phyloP scores from a whole-genome alignment of 2,888 invertebrate species.

The Cryptosula pallasiana region DNA sequence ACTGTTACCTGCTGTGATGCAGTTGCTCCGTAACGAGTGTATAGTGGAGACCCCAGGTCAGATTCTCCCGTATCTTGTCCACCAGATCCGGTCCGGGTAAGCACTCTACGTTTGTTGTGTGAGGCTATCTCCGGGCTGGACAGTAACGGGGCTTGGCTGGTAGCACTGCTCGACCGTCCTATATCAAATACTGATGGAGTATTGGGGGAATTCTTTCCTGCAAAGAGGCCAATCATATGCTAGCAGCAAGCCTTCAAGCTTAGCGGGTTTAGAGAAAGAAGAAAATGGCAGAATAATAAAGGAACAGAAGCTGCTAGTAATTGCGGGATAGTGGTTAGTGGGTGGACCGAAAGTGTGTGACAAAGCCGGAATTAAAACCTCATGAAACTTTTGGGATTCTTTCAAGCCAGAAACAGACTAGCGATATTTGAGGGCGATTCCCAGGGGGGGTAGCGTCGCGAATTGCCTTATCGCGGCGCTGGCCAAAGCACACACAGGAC shows the following conservation, averaged over 20 bases:
- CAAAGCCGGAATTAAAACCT: no score
- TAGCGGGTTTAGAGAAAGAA: no score
- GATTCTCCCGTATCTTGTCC: constrained; percentile 3
- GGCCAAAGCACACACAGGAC: no score
- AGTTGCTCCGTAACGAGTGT: constrained; percentile 1
- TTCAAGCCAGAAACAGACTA: no score
- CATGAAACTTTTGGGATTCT: no score
- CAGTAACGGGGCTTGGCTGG: constrained; percentile 13
- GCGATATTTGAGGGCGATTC: no score
- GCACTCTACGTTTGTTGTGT: neutral
- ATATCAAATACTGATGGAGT: constrained; percentile 7
- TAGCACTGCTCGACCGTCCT: constrained; percentile 1
- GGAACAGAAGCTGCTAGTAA: no score
- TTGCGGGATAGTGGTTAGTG: no score
- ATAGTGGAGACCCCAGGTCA: constrained; percentile 7
- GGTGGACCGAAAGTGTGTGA: no score
- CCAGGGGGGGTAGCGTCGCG: no score
- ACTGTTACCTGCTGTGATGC: neutral
- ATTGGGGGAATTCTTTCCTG: constrained; percentile 12
- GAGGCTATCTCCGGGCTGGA: constrained; percentile 15
- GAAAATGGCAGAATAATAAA: no score
- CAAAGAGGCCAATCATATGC: neutral
- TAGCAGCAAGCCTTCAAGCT: neutral
- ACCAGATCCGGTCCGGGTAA: neutral
- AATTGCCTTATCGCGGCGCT: no score